Evolutionary conservation across 2,888 invertebrate species (phyloP).

Genomic region (Pammene fasciana): DNA sequence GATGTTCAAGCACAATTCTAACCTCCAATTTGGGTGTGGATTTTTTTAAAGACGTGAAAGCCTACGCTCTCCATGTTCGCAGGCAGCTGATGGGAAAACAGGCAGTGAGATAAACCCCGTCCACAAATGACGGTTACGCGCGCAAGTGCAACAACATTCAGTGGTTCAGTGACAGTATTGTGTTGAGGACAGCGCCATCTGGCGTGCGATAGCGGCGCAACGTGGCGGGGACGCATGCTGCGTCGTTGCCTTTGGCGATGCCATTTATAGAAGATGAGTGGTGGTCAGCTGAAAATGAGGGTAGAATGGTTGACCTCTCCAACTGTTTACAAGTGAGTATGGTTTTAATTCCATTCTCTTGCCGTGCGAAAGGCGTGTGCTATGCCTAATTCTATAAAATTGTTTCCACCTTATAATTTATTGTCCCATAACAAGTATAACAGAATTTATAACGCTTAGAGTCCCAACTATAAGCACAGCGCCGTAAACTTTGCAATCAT

Average conservation of each 20-base stretch:
- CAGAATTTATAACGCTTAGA: background rate
- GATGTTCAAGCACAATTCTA: slow-evolving; percentile 6
- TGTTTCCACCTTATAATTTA: background rate
- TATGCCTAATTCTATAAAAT: slow-evolving; percentile 7
- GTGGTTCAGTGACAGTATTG: slow-evolving; percentile 37
- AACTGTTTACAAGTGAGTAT: slow-evolving; percentile 90
- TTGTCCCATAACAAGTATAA: background rate
- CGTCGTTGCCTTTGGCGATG: slow-evolving; percentile 90
- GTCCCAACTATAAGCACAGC: too few relatives aligned
- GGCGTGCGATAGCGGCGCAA: slow-evolving; percentile 74
- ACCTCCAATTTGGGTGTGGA: slow-evolving; percentile 15
- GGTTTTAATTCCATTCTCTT: slow-evolving; percentile 7
- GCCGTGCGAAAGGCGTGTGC: slow-evolving; percentile 32
- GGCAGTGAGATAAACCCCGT: slow-evolving; percentile 76
- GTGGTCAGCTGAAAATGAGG: slow-evolving; percentile 98
- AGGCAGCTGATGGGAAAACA: slow-evolving; percentile 77
- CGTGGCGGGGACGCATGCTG: slow-evolving; percentile 86
- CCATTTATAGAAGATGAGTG: slow-evolving; percentile 98
- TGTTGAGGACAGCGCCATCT: slow-evolving; percentile 37
- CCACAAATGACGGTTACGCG: slow-evolving; percentile 36
- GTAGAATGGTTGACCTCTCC: slow-evolving; percentile 95
- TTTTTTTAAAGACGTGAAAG: slow-evolving; percentile 76
- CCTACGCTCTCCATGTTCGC: slow-evolving; percentile 70
- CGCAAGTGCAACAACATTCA: slow-evolving; percentile 35
- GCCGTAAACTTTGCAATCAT: too few relatives aligned